phyloP scores from a whole-genome alignment of 1,140 invertebrate species.

The Drosophila navojoa region DNA sequence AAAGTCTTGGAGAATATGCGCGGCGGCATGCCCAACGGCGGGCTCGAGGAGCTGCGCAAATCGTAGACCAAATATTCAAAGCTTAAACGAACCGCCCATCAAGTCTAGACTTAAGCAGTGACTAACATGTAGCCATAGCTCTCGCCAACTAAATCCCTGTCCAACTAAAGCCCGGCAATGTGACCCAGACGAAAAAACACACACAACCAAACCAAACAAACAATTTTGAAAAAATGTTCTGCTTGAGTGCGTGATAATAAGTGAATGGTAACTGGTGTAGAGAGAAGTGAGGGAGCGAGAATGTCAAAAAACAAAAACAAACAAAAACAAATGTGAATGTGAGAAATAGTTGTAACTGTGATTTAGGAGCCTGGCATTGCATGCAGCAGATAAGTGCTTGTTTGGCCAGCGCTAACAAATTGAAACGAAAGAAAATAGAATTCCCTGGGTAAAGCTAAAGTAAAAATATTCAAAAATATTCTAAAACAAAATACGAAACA shows the following conservation, averaged over 20 bases:
- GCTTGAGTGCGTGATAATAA: conserved; percentile 44
- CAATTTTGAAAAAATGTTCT: conserved; percentile 53
- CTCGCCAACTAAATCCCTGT: conserved; percentile 6
- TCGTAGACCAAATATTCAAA: conserved; percentile 58
- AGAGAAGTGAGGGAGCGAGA: conserved; percentile 19
- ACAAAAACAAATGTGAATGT: conserved; percentile 2
- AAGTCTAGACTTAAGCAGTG: conserved; percentile 53
- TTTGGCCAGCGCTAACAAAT: conserved; percentile 33
- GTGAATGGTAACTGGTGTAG: conserved; percentile 50
- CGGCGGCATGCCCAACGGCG: conserved; percentile 87
- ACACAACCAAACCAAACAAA: conserved; percentile 30
- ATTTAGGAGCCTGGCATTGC: conserved; percentile 69
- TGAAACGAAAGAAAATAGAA: conserved; percentile 43
- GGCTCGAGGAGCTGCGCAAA: conserved; percentile 86
- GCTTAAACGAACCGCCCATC: conserved; percentile 66
- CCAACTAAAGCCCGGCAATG: conserved; percentile 17
- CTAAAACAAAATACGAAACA: conserved; percentile 47
- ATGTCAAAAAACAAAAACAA: no score
- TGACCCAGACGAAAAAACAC: neutral
- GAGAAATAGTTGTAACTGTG: conserved; percentile 67
- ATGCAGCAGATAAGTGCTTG: conserved; percentile 36
- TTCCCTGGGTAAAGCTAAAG: conserved; percentile 56
- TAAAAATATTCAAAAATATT: conserved; percentile 25
- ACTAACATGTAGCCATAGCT: conserved; percentile 28
- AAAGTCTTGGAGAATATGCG: conserved; percentile 91